A percentile compares a stretch with the other conserved stretches of the same genome.
phyloP scores from a whole-genome alignment of 2,113 vertebrate genomes.

The Vidua chalybeata region DNA sequence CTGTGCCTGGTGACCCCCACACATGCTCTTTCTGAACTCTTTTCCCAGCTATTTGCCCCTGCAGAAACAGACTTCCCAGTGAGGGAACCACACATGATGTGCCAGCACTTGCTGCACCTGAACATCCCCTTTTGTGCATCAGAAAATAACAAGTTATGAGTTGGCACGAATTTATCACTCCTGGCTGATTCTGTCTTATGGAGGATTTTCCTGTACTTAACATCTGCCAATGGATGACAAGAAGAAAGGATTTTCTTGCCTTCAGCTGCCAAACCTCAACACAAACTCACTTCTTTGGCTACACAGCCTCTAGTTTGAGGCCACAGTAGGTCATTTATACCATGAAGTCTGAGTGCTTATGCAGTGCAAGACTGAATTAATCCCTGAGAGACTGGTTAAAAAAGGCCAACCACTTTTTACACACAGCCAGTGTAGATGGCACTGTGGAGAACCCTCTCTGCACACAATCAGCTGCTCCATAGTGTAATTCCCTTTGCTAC shows the following conservation, averaged over 20 bases:
- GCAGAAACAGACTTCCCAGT: not conserved
- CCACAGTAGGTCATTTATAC: not conserved
- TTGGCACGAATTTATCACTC: not conserved
- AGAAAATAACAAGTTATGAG: not conserved
- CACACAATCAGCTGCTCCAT: not conserved
- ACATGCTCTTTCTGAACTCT: not conserved
- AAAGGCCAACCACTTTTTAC: not conserved
- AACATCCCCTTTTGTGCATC: not conserved
- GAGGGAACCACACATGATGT: not conserved
- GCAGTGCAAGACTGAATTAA: not conserved
- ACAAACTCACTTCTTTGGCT: not conserved
- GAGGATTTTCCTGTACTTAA: not conserved
- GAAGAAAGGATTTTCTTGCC: not conserved
- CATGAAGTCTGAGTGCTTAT: not conserved
- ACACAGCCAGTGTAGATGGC: not conserved
- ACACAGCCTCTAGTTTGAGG: not conserved
- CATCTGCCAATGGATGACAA: not conserved
- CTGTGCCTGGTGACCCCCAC: not conserved
- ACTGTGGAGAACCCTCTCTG: not conserved
- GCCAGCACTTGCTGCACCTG: not conserved
- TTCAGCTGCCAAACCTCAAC: rapidly evolving
- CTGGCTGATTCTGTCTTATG: not conserved
- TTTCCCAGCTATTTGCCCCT: not conserved
- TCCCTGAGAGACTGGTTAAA: not conserved
- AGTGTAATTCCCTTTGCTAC: not conserved